Evolutionary conservation across 2,888 invertebrate species (phyloP).

Genomic region (Phytoseiulus persimilis): DNA sequence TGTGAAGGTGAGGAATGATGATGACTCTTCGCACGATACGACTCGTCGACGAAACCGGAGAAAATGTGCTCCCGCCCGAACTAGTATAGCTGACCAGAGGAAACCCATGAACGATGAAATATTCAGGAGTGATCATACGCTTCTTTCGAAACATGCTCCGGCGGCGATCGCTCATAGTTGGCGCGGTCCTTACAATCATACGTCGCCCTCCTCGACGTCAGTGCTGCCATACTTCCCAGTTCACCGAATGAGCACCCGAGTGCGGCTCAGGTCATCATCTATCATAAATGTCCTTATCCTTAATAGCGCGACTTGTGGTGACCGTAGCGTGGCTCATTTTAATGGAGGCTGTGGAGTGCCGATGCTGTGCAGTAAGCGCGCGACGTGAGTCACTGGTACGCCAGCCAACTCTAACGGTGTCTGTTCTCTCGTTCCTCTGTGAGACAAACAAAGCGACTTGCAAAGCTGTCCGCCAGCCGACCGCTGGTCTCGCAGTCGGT

Average conservation of each 20-base stretch:
- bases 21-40: too few relatives aligned
- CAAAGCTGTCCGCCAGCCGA: not conserved
- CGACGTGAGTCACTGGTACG: not conserved
- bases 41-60: too few relatives aligned
- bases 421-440: constrained; percentile 37
- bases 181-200: too few relatives aligned
- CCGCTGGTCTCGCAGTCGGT: not conserved
- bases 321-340: not conserved
- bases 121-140: too few relatives aligned
- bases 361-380: not conserved
- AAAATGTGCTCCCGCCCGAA: too few relatives aligned
- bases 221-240: too few relatives aligned
- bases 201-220: too few relatives aligned
- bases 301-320: not conserved
- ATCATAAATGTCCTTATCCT: not conserved
- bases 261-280: not conserved
- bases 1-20: too few relatives aligned
- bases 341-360: constrained; percentile 5
- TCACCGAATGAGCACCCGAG: not conserved
- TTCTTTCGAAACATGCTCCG: too few relatives aligned
- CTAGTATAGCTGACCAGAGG: too few relatives aligned
- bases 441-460: constrained; percentile 30
- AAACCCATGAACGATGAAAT: too few relatives aligned
- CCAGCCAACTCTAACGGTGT: not conserved
- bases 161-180: too few relatives aligned